phyloP scores from a whole-genome alignment of 2,113 vertebrate genomes.

The Ramphastos sulfuratus region DNA sequence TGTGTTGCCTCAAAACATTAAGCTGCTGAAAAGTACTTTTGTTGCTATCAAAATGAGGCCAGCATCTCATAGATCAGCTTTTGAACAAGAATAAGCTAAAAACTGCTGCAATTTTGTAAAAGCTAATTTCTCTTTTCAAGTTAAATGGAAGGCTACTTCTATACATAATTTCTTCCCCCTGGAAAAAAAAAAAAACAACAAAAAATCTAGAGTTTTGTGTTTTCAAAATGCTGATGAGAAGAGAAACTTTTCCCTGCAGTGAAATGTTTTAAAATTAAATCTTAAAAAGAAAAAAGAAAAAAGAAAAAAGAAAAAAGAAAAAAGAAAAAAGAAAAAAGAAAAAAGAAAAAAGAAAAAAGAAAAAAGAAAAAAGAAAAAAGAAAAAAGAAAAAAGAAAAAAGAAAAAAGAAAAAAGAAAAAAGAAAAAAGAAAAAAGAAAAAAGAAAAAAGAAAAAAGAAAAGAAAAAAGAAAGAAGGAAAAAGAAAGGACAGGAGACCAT shows the following conservation, averaged over 20 bases:
- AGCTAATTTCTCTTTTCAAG: slow-evolving; percentile 61
- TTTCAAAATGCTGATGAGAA: not conserved
- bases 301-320: not conserved
- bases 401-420: too few species aligned
- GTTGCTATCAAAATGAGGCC: slow-evolving; percentile 49
- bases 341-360: not conserved
- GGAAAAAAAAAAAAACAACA: not conserved
- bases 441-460: too few species aligned
- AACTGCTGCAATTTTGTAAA: slow-evolving; percentile 38
- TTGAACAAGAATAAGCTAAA: slow-evolving; percentile 56
- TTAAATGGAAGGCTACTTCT: slow-evolving; percentile 39
- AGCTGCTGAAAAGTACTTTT: slow-evolving; percentile 56
- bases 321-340: not conserved
- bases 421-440: too few species aligned
- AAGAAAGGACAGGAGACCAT: not conserved
- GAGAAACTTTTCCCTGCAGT: slow-evolving; percentile 1
- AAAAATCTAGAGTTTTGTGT: not conserved
- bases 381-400: not conserved
- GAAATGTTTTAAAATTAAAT: not conserved
- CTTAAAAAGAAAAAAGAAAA: not conserved
- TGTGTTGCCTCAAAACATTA: slow-evolving; percentile 62
- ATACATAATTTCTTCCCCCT: not conserved
- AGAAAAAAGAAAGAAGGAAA: too few species aligned
- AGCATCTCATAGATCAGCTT: slow-evolving; percentile 42
- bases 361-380: not conserved